Evolutionary conservation across 2,888 invertebrate genomes (phyloP), one percentile per base, ranked within the genome.

Genomic region (Drosophila anomelani): DNA sequence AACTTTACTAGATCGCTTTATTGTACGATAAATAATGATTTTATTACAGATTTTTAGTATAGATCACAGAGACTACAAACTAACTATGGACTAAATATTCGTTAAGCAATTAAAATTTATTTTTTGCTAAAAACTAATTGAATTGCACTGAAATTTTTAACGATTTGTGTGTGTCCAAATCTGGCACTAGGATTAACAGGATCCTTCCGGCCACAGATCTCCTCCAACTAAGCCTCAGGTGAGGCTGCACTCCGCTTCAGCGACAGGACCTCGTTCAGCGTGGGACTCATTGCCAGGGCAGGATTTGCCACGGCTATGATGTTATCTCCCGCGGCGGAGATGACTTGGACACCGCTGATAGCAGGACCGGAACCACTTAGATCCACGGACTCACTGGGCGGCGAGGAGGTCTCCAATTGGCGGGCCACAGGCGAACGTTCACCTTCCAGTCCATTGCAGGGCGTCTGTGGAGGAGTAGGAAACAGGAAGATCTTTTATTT

Each of bases 231-330:
- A 32, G 87, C 78, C 69, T 93, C 93, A 9, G 92, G 91, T 5
- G 92, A 90, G 47, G 89, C 75, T 1, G 88, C 81, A 74, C 91
- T 93, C 0, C 93, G 80, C 66, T 93, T 93, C n/a, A 93, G 79
- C 15, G 80, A 76, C 15, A 91, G 78, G 5, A 90, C 85, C 44
- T 93, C 93, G 32, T 91, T 91, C 13, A 93, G 76, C 0, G 93
- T 91, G 8, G 94, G 93, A 70, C 94, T 94, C 91, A 95, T 93
- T 17, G 95, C 95, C 78, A 97, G 93, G 3, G 97, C 97, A 15
- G 97, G 97, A 94, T 97, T 97, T 26, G 97, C 96, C 1, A 97
- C 97, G 0, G 97, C 97, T 82, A 97, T 97, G 89, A 97, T 97
- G 91, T 96, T 96, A 91, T 96, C 96, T 0, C 97, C 97, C 15